Evolutionary conservation across 2,888 invertebrate genomes (phyloP), one percentile per base, ranked within the genome.

Genomic region (Nebria brevicollis): DNA sequence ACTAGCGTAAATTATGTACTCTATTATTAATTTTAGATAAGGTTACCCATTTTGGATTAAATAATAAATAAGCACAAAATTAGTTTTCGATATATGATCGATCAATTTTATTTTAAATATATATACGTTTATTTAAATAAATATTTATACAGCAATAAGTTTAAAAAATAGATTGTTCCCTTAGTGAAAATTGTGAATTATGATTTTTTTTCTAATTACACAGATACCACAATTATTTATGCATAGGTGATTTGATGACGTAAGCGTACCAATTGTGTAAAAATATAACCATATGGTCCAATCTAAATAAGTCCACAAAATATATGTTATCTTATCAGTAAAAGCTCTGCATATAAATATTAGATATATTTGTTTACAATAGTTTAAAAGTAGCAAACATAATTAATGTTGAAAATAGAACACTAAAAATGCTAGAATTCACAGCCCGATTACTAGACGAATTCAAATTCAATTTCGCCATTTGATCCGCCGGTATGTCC

Each of bases 401-500:
- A 11, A 70, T 15, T 34, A 70, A 11, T 5, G 70, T 70, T 11
- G 70, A 70, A 4, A 70, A 25, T 11, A 70, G 2, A 11, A 70
- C 70, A 25, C 26, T 13, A 20, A 70, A 8, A n/a, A 70, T 15
- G 7, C 70, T 13, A 20, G 15, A 5, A 25, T 70, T 25, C 7
- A 7, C 70, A 20, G 70, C 70, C 6, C 70, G 25, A 20, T 70
- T 70, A 26, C 70, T 70, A 4, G 70, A 70, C n/a, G 64, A 70
- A 41, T 81, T 85, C 65, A 92, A 88, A 83, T 90, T 89, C 26
- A 94, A 88, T 83, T 91, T 87, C 4, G 89, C 88, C 3, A 90
- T 90, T 3, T 94, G 86, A 15, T 92, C 91, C 2, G 91, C 89
- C 0, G 96, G 96, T 2, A 97, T 92, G 88, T 97, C 97, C 83